A percentile compares a stretch with the other conserved stretches of the same genome.
These are phyloP conservation scores for Onychomys torridus DNA, from an alignment of 2,797 vertebrate genomes.

Conservation along the genomic window DNA sequence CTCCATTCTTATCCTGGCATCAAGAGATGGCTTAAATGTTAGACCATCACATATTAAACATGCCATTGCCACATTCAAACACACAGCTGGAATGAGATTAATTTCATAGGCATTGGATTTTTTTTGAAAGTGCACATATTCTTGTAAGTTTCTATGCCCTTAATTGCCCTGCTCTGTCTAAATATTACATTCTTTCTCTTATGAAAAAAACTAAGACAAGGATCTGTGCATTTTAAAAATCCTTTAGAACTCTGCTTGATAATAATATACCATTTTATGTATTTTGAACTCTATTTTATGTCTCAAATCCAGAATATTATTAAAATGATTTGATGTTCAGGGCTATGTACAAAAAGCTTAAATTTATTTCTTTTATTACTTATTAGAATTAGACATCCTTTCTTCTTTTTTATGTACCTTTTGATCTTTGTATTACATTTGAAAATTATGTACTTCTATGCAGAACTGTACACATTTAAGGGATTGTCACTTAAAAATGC, in stretches of 20 bases:
- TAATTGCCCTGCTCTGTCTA: not conserved
- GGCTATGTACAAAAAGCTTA: not conserved
- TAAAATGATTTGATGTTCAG: not conserved
- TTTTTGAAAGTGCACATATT: not conserved
- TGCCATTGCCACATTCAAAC: not conserved
- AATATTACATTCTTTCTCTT: not conserved
- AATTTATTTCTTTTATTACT: not conserved
- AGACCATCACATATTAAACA: not conserved
- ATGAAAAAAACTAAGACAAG: conserved; percentile 10
- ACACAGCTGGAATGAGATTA: not conserved
- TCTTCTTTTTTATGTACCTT: not conserved
- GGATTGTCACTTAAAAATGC: not conserved
- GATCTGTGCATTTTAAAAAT: not conserved
- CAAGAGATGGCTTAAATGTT: not conserved
- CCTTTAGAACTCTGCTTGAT: not conserved
- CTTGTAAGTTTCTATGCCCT: not conserved
- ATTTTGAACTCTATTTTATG: not conserved
- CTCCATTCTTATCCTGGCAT: not conserved
- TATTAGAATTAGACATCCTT: not conserved
- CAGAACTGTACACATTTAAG: conserved; percentile 5
- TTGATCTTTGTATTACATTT: conserved; percentile 12
- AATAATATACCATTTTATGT: not conserved
- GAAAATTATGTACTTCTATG: not conserved
- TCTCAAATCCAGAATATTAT: not conserved
- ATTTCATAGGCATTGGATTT: not conserved